Percentiles rank a stretch among this genome's conserved stretches.
These are phyloP conservation scores for Pegea sp. DNA, from an alignment of 23 tunicate species.

Conservation along the genomic window DNA sequence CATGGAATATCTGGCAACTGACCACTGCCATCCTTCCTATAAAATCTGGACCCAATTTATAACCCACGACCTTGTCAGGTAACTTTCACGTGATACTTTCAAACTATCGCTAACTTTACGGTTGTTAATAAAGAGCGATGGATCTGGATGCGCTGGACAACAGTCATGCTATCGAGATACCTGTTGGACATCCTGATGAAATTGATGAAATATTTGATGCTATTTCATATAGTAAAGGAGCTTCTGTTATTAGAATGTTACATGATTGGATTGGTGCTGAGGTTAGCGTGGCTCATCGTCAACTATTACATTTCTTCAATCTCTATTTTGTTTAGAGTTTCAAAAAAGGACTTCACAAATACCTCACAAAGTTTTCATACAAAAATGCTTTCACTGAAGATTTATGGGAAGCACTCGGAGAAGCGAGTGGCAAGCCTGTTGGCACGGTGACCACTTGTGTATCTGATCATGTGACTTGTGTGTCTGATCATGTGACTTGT, in stretches of 20 bases:
- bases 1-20: conserved; percentile 91
- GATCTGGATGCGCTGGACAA: conserved; percentile 90
- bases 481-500: too few relatives aligned
- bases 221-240: conserved; percentile 98
- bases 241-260: conserved; percentile 81
- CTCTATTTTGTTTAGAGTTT: conserved; percentile 16
- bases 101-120: too few relatives aligned
- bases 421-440: conserved; percentile 89
- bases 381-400: conserved; percentile 96
- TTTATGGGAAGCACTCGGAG: conserved; percentile 81
- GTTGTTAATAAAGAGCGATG: conserved; percentile 32
- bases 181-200: conserved; percentile 91
- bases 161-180: conserved; percentile 95
- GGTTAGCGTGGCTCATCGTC: too few relatives aligned
- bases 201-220: conserved; percentile 95
- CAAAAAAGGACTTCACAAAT: conserved; percentile 71
- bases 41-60: conserved; percentile 93
- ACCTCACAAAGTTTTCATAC: conserved; percentile 72
- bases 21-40: conserved; percentile 76
- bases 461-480: too few relatives aligned
- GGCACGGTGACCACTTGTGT: too few relatives aligned
- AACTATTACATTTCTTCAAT: background rate
- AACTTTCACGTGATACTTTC: too few relatives aligned
- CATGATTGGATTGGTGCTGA: conserved; percentile 93
- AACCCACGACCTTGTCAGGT: conserved; percentile 57